Base-by-base conservation (phyloP, 2,797 vertebrate species). In the Sebastiscus albofasciatus region DNA sequence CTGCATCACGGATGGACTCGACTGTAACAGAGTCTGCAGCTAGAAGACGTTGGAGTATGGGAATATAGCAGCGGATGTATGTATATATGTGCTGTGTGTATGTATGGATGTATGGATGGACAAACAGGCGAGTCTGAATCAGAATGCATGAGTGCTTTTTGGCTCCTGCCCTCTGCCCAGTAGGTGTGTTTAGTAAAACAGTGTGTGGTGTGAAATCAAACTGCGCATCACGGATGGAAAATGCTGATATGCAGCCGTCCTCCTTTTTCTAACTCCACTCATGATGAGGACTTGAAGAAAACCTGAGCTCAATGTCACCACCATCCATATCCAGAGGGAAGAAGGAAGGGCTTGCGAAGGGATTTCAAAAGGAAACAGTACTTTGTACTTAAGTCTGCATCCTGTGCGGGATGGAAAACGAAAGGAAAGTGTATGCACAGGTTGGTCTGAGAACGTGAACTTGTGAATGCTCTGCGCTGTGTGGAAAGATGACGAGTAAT, bases 401-500 rank as follows among this genome's bases (percentile, higher is more conserved):
- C 69, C 72, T 79, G 58, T 60, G 49, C 29, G 59, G 59, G 42
- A 67, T 75, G 62, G 64, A 79, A 84, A 77, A 85, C 14, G 58
- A 82, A 75, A 54, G 65, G 79, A 79, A 77, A 68, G 34, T 71
- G 31, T 59, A 65, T 27, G 49, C 61, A 39, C 76, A 86, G 66
- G 74, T 65, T 66, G 42, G 79, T 75, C 85, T 73, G 77, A 66
- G 66, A 90, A 89, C 18, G 70, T 73, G 76, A 86, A 83, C 76
- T 58, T 59, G 75, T 64, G 72, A 89, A 74, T 80, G 77, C 56
- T 1, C 52, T 76, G 70, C 29, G 22, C 33, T 75, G 74, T 60
- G 88, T 64, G 77, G 87, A 92, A 83, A 89, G 87, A 92, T 79
- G 85, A 77, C 79, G 79, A 87, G 77, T 90, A 90, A 94, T 92